A percentile compares a stretch with the other conserved stretches of the same genome.
Conservation (phyloP, 2,113 vertebrate genomes). For the Mirounga angustirostris region DNA sequence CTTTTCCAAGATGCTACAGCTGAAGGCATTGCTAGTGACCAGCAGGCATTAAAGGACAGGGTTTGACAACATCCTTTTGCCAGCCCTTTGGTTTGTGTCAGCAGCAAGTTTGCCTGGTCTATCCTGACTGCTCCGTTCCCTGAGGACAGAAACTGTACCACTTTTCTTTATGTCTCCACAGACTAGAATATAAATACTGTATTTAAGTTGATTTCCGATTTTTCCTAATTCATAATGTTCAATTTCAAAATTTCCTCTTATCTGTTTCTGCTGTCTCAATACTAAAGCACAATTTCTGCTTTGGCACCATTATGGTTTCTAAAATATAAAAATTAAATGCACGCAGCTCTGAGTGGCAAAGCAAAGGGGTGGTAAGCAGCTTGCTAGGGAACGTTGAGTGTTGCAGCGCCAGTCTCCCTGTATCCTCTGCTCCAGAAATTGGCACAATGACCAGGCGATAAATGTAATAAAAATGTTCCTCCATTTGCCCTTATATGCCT, state of each 20-base stretch:
- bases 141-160: not conserved
- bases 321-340: not conserved
- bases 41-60: not conserved
- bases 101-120: not conserved
- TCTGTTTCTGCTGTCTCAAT: not conserved
- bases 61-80: not conserved
- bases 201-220: conserved; percentile 12
- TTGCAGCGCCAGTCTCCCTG: not conserved
- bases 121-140: not conserved
- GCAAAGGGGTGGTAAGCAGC: not conserved
- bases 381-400: not conserved
- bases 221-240: not conserved
- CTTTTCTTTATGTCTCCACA: not conserved
- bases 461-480: not conserved
- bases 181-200: not conserved
- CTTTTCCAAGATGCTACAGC: not conserved
- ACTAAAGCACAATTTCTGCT: not conserved
- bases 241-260: not conserved
- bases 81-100: not conserved
- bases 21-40: not conserved
- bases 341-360: not conserved
- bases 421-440: conserved; percentile 52
- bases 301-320: not conserved
- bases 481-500: conserved; percentile 46
- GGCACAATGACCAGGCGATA: conserved; percentile 55